Evolutionary conservation across 1,140 invertebrate genomes (phyloP).

Genomic region (Phthorimaea operculella): DNA sequence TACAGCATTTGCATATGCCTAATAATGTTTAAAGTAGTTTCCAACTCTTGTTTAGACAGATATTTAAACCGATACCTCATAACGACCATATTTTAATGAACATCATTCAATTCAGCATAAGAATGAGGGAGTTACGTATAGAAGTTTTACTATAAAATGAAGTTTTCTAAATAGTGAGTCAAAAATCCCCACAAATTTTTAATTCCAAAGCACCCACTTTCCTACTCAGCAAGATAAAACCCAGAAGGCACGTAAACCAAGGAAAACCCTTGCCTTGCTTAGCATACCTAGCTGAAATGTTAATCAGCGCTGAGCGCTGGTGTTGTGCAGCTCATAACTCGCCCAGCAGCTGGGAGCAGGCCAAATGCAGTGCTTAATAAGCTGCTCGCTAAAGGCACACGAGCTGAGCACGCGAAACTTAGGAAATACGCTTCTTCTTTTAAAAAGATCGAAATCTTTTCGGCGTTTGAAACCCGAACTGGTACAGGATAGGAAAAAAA

Average conservation of each 20-base stretch:
- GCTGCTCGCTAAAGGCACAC: background rate
- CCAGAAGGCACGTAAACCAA: background rate
- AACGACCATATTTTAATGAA: no score
- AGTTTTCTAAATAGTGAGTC: background rate
- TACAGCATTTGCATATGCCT: no score
- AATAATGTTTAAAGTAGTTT: no score
- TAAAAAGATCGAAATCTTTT: no score
- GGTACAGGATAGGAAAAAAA: no score
- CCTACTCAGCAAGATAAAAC: background rate
- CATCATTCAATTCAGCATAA: no score
- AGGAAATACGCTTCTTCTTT: no score
- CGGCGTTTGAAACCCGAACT: no score
- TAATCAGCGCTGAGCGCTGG: slow-evolving; percentile 1
- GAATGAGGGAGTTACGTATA: no score
- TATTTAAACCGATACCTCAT: no score
- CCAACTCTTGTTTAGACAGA: no score
- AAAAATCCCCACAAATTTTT: background rate
- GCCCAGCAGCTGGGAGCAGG: background rate
- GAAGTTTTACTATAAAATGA: background rate
- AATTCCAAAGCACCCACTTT: no score
- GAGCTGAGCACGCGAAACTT: background rate
- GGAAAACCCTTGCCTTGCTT: background rate
- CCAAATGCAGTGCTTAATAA: slow-evolving; percentile 1
- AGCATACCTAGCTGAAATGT: background rate
- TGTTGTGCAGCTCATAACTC: background rate